Base-by-base conservation (phyloP, 2,888 invertebrate species). In the Leucophenga maculata region DNA sequence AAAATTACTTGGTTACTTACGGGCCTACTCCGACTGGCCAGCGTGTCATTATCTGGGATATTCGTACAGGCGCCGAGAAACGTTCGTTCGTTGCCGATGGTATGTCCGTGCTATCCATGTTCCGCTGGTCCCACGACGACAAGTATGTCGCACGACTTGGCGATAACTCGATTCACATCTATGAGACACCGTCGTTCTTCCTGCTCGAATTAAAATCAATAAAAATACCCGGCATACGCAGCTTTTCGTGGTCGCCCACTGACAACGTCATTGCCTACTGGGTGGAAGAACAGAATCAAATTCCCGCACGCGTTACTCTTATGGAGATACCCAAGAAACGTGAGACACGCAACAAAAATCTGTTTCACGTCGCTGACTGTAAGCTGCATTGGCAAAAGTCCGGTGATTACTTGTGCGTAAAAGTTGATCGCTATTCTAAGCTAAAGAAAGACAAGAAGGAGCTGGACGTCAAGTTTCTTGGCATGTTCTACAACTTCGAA, bases 381-480 rank as follows among this genome's bases (percentile, higher is more conserved):
- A 97, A 97, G 84, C 96, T 99, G 87, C 97, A 97, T 88, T 99
- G 99, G 99, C 99, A 99, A 89, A 97, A 97, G 89, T 95, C 94
- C 26, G 99, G 99, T 0, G 98, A 99, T 87, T 98, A 97, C 87
- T 91, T 99, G 31, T 98, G 99, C 82, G 98, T 99, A 0, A 98
- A 99, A 90, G 88, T 96, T 0, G 96, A 96, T 87, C 90, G 92
- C n/a, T 92, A 92, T 88, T 93, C 95, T 3, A 98, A 97, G 90
- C 92, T 94, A n/a, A 95, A 96, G 83, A 97, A 97, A 85, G 98
- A 98, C 86, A 97, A 98, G 79, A 94, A 93, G 74, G 95, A 95
- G 84, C 92, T 93, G 68, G 97, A 97, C 80, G 93, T 94, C 44
- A 98, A 98, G 88, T 99, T 98, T 89, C 94, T 96, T 60, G 98